A percentile compares a stretch with the other conserved stretches of the same genome.
phyloP scores from a whole-genome alignment of 1,140 invertebrate species.

The Procambarus clarkii region DNA sequence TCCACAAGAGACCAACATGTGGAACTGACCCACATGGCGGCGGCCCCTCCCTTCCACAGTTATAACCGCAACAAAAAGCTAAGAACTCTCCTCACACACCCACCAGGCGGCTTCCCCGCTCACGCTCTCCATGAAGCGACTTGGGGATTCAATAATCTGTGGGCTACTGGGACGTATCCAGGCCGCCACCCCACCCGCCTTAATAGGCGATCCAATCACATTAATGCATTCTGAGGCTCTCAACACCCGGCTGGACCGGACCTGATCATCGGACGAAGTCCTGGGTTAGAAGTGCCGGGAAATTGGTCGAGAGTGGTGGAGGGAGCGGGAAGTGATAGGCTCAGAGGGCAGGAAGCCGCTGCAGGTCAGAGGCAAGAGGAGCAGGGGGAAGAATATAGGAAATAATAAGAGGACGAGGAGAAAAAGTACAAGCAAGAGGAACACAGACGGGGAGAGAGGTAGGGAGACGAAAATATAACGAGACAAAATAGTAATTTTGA shows the following conservation, averaged over 20 bases:
- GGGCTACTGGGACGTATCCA: background rate
- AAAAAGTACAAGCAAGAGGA: background rate
- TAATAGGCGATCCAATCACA: conserved; percentile 13
- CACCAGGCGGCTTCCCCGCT: no score
- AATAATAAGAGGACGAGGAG: background rate
- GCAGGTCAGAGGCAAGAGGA: background rate
- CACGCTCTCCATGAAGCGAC: no score
- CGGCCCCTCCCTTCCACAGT: no score
- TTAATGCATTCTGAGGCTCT: conserved; percentile 12
- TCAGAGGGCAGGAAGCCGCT: background rate
- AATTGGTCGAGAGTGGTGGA: background rate
- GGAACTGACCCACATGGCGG: no score
- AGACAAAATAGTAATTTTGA: no score
- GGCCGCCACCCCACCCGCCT: background rate
- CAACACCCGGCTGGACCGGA: background rate
- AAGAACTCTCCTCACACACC: no score
- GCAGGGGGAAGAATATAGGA: background rate
- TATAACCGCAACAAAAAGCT: no score
- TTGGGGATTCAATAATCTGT: background rate
- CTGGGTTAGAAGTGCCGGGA: background rate
- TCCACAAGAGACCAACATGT: no score
- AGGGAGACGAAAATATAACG: no score
- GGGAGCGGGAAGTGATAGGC: no score
- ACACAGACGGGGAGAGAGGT: no score
- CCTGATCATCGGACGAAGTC: background rate